Percentiles rank a stretch among this genome's conserved stretches.
Evolutionary conservation across 92 coral and sea anemone genomes (phyloP).

Genomic region (Bergia puertoricense): DNA sequence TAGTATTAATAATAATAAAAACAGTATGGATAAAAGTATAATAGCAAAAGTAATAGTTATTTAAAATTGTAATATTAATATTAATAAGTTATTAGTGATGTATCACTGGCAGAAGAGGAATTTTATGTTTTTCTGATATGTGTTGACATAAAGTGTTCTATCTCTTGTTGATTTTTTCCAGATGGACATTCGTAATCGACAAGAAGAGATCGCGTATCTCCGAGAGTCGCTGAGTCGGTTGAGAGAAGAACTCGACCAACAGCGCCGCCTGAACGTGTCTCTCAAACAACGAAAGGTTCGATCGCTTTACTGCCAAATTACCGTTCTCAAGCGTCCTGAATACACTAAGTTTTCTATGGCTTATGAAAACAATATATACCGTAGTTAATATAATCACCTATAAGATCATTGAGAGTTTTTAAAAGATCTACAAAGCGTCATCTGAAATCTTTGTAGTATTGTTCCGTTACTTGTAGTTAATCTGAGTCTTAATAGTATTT

Average conservation of each 20-base stretch:
- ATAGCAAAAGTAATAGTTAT: not conserved
- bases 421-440: too few relatives aligned
- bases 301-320: not conserved
- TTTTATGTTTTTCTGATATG: too few relatives aligned
- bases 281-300: conserved; percentile 83
- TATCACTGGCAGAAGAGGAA: not conserved
- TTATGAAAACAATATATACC: too few relatives aligned
- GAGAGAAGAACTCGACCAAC: conserved; percentile 90
- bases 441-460: too few relatives aligned
- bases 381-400: not conserved
- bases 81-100: not conserved
- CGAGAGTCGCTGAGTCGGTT: conserved; percentile 77
- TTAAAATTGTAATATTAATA: not conserved
- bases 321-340: too few relatives aligned
- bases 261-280: conserved; percentile 79
- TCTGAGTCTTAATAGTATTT: too few relatives aligned
- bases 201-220: conserved; percentile 80
- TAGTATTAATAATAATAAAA: not conserved
- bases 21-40: too few relatives aligned
- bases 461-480: too few relatives aligned
- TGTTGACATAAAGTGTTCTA: not conserved
- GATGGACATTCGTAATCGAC: conserved; percentile 84
- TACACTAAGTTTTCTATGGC: too few relatives aligned
- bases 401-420: too few relatives aligned
- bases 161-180: not conserved